These are phyloP conservation scores for Eurytoma adleriae DNA, from an alignment of 2,888 invertebrate genomes.

Conservation along the genomic window DNA sequence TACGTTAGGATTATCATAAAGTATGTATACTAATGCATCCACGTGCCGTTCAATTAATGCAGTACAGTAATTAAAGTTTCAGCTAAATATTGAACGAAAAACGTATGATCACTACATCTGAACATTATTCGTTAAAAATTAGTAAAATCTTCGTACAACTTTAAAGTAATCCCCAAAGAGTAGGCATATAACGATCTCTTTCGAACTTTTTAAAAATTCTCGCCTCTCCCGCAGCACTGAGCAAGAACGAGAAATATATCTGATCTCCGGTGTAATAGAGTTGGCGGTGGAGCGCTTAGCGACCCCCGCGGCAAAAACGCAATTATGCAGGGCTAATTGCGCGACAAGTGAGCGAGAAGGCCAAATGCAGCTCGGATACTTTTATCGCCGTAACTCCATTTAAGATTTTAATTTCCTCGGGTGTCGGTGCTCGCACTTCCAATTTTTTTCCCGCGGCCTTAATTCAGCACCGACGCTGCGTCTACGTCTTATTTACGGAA, in stretches of 20 bases:
- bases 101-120: not conserved
- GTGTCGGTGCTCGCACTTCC: not conserved
- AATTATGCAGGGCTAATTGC: conserved; percentile 51
- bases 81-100: not conserved
- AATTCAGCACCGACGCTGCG: conserved; percentile 5
- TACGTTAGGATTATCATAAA: too few species aligned
- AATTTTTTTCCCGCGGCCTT: conserved; percentile 20
- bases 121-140: not conserved
- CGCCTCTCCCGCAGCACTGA: not conserved
- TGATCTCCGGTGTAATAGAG: conserved; percentile 42
- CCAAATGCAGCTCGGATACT: not conserved
- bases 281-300: not conserved
- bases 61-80: not conserved
- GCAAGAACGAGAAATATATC: conserved; percentile 10
- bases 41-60: too few species aligned
- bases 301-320: conserved; percentile 29
- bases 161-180: not conserved
- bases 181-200: too few species aligned
- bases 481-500: not conserved
- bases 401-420: conserved; percentile 46
- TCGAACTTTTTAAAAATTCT: too few species aligned
- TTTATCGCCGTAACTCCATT: conserved; percentile 37
- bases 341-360: conserved; percentile 10
- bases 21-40: too few species aligned
- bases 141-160: not conserved